Base-by-base conservation (phyloP, 2,113 vertebrate genomes). In the Forbesichthys agassizii region DNA sequence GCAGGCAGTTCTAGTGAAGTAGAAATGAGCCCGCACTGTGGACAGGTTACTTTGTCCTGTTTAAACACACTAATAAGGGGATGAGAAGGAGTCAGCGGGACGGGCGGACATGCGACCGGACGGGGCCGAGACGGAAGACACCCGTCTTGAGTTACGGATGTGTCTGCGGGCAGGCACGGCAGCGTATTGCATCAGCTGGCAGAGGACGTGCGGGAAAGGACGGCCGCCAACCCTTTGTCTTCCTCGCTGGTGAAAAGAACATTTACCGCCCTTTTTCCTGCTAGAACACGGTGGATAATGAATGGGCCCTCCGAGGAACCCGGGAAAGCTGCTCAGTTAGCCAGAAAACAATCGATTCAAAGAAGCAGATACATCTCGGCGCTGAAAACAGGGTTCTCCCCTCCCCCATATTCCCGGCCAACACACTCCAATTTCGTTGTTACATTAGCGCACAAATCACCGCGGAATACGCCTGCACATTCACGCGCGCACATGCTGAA, bases 11-110 rank as follows among this genome's bases (percentile, higher is more conserved):
- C 74, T 63, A 77, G 82, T 78, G 69, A 77, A 81, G 70, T 60
- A 68, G 70, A 79, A 75, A 82, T 84, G 86, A 84, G 82, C 53
- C 88, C 56, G 20, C 80, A 84, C 84, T 85, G 73, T 64, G 77
- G 85, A 88, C 84, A 82, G 87, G 85, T 42, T 88, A 84, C 84
- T 91, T 92, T 91, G 92, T 91, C 89, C 86, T 88, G 80, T 85
- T 91, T 90, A 91, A 91, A 87, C 66, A 84, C 80, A 90, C 88
- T 90, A 92, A 92, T 86, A 75, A 27, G 84, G 69, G 83, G 79
- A 89, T 89, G 88, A 92, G 88, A 87, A 78, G 75, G 73, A 74
- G 80, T 91, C 89, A 81, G 16, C 2, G 75, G 69, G 75, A 69
- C 81, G n/a, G 79, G 66, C 77, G 71, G 64, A 85, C 82, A 90